Evolutionary conservation across 1,140 invertebrate genomes (phyloP), one percentile per base, ranked within the genome.

Genomic region (Temnothorax longispinosus): DNA sequence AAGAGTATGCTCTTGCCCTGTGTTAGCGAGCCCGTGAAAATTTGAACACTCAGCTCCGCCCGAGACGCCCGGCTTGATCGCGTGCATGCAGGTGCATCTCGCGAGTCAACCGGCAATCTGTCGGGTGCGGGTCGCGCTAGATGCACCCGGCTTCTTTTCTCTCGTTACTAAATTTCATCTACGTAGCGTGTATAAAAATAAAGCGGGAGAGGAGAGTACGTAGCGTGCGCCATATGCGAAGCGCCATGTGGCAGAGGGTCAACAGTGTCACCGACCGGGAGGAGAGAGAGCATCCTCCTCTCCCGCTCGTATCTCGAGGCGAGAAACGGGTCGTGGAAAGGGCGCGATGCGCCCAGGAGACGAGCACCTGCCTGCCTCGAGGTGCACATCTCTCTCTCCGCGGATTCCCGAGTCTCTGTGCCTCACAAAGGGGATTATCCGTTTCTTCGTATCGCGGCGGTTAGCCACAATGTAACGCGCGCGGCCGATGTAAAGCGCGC

Each of bases 171-270:
- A 90, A 87, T 90, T 90, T 88, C 89, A 85, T 77, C 81, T 81
- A 85, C 50, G 50, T 60, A 15, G 32, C 3, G 44, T 77, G 44
- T 77, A 78, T 85, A 90, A 90, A 90, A 86, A 90, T 90, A 86
- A 27, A 69, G 44, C 84, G 65, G 32, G 50, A 15, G 18, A n/a
- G 15, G 41, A 38, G 60, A 60, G 32, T 65, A 62, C 35, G 89
- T 78, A 71, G n/a, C 72, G 65, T 67, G 89, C 77, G 71, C 90
- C 90, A 91, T 91, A 90, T 91, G 90, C 87, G 90, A 87, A 88
- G 78, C 89, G 89, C 78, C 90, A 91, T 91, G 84, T 91, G 89
- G 89, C 85, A 65, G 62, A 89, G 89, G 89, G 90, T 91, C 89
- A 91, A 91, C 85, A 80, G 81, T 90, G 90, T 88, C 89, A 88